Conservation (phyloP, 2,888 invertebrate genomes). For the Galeopsomyia nigrocyanea region DNA sequence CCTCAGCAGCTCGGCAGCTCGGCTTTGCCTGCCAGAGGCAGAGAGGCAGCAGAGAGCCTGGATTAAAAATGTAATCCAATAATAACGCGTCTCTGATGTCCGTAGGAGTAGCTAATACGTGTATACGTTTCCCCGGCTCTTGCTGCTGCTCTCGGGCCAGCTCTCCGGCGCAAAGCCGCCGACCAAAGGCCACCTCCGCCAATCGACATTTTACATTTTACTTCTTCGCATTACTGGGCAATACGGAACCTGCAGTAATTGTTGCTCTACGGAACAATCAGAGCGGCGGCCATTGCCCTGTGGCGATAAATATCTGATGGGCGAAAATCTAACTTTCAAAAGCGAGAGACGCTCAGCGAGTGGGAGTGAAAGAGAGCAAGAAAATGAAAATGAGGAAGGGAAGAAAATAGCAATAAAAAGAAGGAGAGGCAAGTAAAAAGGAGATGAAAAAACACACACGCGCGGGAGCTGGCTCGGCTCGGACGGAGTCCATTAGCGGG, state of each 20-base stretch:
- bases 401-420: background rate
- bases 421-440: background rate
- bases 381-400: background rate
- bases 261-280: no score
- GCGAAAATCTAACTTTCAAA: constrained; percentile 43
- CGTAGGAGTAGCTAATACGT: constrained; percentile 54
- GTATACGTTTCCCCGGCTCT: constrained; percentile 25
- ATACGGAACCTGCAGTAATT: no score
- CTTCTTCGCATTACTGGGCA: no score
- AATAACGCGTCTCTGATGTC: constrained; percentile 68
- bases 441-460: background rate
- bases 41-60: constrained; percentile 58
- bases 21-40: constrained; percentile 28
- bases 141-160: no score
- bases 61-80: constrained; percentile 70
- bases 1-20: no score
- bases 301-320: no score
- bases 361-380: constrained; percentile 33
- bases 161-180: background rate
- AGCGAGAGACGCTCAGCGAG: constrained; percentile 26
- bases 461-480: constrained; percentile 44
- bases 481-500: constrained; percentile 65
- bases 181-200: constrained; percentile 19
- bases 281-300: no score
- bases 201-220: no score